Percentiles rank a stretch among this genome's conserved stretches.
phyloP scores from a whole-genome alignment of 2,888 invertebrate species.

The Euclidia mi region DNA sequence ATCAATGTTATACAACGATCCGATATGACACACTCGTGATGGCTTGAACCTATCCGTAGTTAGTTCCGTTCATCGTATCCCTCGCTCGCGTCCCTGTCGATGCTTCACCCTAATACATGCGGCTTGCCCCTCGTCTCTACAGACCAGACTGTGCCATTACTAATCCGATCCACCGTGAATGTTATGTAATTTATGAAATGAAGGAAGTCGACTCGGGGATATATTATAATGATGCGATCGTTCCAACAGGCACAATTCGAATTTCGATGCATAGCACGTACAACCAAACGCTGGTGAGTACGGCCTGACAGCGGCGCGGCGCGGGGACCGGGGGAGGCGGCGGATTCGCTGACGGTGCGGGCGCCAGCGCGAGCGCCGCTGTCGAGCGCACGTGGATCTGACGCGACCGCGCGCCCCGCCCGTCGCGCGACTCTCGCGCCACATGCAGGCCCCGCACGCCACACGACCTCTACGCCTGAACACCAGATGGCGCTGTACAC shows the following conservation, averaged over 20 bases:
- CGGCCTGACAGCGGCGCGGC: constrained; percentile 81
- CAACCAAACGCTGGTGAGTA: constrained; percentile 81
- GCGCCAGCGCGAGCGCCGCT: constrained; percentile 37
- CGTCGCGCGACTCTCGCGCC: neutral
- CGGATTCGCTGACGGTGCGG: constrained; percentile 54
- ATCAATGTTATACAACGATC: constrained; percentile 63
- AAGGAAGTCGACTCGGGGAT: neutral
- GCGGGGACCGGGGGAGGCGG: constrained; percentile 66
- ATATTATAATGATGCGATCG: neutral
- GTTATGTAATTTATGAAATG: constrained; percentile 29
- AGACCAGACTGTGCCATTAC: constrained; percentile 25
- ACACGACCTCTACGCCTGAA: constrained; percentile 81
- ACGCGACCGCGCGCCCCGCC: constrained; percentile 55
- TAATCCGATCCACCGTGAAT: constrained; percentile 26
- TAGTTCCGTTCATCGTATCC: constrained; percentile 58
- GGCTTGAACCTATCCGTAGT: constrained; percentile 74
- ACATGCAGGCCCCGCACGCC: constrained; percentile 68
- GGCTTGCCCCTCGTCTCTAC: constrained; percentile 43
- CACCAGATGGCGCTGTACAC: constrained; percentile 5
- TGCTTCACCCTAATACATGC: constrained; percentile 46
- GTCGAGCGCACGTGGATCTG: constrained; percentile 57
- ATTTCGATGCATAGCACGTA: constrained; percentile 87
- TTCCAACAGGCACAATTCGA: constrained; percentile 81
- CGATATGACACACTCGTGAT: constrained; percentile 67
- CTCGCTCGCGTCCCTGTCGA: constrained; percentile 51